Evolutionary conservation across 2,797 vertebrate genomes (phyloP).

Genomic region (Peromyscus attwateri): DNA sequence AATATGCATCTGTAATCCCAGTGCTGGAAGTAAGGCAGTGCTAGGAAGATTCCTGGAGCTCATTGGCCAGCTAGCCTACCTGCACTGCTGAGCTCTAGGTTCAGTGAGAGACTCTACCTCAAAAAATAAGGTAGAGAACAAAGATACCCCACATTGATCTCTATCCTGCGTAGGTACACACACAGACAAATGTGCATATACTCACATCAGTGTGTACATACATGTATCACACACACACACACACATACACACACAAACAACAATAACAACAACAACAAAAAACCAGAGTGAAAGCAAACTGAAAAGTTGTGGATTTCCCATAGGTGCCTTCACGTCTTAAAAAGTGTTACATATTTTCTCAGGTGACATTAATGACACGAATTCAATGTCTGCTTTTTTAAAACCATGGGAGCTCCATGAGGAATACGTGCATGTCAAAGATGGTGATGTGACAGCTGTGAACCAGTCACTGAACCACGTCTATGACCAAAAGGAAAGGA

Average conservation of each 20-base stretch:
- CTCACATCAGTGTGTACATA: too few relatives aligned
- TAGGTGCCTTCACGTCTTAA: neutral
- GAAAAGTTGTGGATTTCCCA: constrained; percentile 1
- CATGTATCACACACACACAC: neutral
- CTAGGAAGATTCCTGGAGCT: neutral
- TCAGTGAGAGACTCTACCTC: neutral
- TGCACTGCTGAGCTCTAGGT: neutral
- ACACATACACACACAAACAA: neutral
- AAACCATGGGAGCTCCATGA: neutral
- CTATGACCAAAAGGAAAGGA: neutral
- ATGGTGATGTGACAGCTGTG: neutral
- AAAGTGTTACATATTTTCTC: neutral
- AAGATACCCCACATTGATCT: neutral
- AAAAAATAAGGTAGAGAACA: neutral
- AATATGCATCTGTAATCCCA: neutral
- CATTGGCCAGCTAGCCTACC: neutral
- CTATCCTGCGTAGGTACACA: neutral
- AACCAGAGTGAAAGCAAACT: neutral
- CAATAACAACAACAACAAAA: neutral
- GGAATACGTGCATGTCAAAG: neutral
- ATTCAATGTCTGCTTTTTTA: neutral
- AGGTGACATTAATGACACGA: neutral
- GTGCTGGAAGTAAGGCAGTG: neutral
- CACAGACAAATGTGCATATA: neutral
- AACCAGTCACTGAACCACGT: neutral